These are phyloP conservation scores for Caenorhabditis sinica DNA, from an alignment of 2,888 invertebrate species.

Conservation along the genomic window DNA sequence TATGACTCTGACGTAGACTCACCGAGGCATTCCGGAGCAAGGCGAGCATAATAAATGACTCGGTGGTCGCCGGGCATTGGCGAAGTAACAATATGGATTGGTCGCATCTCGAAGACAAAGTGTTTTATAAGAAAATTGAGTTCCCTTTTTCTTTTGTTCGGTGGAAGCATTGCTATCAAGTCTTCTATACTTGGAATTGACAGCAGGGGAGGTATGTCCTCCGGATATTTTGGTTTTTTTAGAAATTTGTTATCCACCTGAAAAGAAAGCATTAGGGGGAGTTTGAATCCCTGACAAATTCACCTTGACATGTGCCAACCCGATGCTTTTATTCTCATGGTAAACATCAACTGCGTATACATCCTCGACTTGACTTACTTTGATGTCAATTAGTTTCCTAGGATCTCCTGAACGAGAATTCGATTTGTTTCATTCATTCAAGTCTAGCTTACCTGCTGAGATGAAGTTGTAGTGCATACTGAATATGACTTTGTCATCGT, in stretches of 20 bases:
- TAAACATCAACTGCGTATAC: conserved; percentile 43
- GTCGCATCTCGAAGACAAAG: conserved; percentile 52
- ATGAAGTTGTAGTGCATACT: conserved; percentile 68
- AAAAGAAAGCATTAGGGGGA: background rate
- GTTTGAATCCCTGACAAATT: background rate
- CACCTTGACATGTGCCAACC: conserved; percentile 59
- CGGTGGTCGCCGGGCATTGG: conserved; percentile 34
- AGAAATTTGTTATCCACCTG: conserved; percentile 48
- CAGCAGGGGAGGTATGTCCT: conserved; percentile 14
- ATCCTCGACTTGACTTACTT: conserved; percentile 38
- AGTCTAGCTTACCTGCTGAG: conserved; percentile 51
- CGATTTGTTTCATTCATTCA: background rate
- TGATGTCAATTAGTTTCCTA: conserved; percentile 48
- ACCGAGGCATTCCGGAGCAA: conserved; percentile 57
- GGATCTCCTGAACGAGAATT: conserved; percentile 48
- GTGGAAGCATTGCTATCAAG: background rate
- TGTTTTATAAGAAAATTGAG: conserved; percentile 11
- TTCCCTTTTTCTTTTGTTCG: background rate
- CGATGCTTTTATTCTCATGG: conserved; percentile 62
- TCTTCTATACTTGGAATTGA: conserved; percentile 22
- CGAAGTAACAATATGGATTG: conserved; percentile 20
- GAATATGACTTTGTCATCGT: conserved; percentile 46
- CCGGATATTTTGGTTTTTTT: conserved; percentile 30
- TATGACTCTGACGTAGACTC: too few species aligned
- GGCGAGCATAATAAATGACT: conserved; percentile 57